These are phyloP conservation scores for Pristionchus fissidentatus DNA, from an alignment of 2,888 invertebrate genomes.

Conservation along the genomic window DNA sequence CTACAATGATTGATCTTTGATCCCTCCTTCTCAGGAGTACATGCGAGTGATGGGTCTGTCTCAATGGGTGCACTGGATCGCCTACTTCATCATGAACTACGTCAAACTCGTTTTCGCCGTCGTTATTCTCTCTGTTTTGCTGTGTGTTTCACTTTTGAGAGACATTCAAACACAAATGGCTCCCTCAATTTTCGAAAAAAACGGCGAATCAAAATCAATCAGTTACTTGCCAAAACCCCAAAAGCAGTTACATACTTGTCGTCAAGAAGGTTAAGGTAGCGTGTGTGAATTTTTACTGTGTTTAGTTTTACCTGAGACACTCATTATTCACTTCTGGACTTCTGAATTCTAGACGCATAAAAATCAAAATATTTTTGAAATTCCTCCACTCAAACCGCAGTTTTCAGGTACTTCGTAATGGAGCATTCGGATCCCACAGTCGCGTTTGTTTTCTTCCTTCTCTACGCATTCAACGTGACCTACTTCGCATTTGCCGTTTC, in stretches of 20 bases:
- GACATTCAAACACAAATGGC: not conserved
- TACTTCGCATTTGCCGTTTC: slow-evolving; percentile 69
- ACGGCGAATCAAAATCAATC: too few relatives aligned
- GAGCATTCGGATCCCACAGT: slow-evolving; percentile 58
- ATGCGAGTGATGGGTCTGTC: slow-evolving; percentile 93
- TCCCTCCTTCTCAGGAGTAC: slow-evolving; percentile 82
- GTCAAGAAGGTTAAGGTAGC: too few relatives aligned
- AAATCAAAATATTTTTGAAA: too few relatives aligned
- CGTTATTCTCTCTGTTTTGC: slow-evolving; percentile 55
- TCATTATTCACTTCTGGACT: not conserved
- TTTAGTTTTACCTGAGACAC: too few relatives aligned
- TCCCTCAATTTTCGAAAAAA: too few relatives aligned
- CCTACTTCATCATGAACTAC: slow-evolving; percentile 83
- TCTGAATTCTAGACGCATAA: not conserved
- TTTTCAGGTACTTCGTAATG: slow-evolving; percentile 52
- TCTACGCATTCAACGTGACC: slow-evolving; percentile 65
- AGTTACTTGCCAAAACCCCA: not conserved
- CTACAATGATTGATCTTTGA: not conserved
- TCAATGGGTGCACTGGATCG: slow-evolving; percentile 88
- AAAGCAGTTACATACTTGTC: too few relatives aligned
- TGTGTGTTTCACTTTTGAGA: slow-evolving; percentile 48
- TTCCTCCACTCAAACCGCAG: too few relatives aligned
- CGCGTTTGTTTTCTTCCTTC: slow-evolving; percentile 66
- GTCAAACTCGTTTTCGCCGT: slow-evolving; percentile 65
- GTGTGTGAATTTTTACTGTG: too few relatives aligned